Conservation (phyloP, 2,797 vertebrate genomes). For the Octomys mimax region DNA sequence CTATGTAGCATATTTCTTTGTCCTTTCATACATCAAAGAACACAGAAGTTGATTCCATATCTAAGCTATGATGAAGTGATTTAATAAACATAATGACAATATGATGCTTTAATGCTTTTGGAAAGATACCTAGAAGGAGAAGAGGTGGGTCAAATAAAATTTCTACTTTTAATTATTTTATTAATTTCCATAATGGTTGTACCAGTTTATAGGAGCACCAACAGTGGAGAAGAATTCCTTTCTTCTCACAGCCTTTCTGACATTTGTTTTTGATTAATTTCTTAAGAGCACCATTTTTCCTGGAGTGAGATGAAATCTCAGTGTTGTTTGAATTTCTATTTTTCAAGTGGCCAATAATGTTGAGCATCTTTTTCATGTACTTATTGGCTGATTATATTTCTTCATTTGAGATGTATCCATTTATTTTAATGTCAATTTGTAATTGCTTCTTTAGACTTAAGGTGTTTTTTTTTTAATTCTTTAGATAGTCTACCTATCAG, state of each 20-base stretch:
- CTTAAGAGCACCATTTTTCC: not conserved
- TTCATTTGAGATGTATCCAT: not conserved
- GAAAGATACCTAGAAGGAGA: not conserved
- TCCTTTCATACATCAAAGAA: not conserved
- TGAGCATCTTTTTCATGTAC: not conserved
- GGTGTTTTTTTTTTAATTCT: not conserved
- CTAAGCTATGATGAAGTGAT: not conserved
- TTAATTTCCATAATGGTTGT: not conserved
- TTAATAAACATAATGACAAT: not conserved
- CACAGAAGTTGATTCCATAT: not conserved
- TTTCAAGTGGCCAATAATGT: not conserved
- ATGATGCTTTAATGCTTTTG: not conserved
- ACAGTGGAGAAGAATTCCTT: not conserved
- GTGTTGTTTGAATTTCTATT: not conserved
- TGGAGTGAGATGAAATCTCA: not conserved
- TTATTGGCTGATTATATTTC: not conserved
- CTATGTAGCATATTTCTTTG: not conserved
- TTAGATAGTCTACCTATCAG: not conserved
- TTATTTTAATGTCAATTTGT: not conserved
- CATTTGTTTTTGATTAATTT: not conserved
- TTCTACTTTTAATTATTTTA: not conserved
- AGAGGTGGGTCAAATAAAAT: not conserved
- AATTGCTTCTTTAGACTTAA: not conserved
- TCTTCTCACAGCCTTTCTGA: not conserved
- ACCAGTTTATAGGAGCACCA: not conserved